These are phyloP conservation scores for Neodontobutis hainanensis DNA, from an alignment of 2,113 vertebrate species.

Conservation along the genomic window DNA sequence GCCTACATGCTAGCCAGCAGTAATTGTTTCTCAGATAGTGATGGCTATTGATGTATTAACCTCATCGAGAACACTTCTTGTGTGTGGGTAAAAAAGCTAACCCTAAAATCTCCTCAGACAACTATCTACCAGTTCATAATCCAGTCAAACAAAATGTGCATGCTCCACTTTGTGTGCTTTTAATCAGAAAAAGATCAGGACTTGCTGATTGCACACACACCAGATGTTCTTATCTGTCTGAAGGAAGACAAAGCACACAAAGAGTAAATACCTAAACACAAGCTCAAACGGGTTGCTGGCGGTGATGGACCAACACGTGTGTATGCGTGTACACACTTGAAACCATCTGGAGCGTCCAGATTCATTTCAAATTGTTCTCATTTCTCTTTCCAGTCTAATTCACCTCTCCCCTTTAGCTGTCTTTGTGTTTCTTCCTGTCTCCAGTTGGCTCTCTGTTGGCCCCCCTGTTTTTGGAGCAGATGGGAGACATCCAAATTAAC, in stretches of 20 bases:
- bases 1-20: conserved; percentile 45
- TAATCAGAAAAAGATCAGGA: conserved; percentile 33
- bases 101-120: neutral
- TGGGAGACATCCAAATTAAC: conserved; percentile 54
- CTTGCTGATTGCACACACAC: conserved; percentile 22
- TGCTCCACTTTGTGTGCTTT: conserved; percentile 25
- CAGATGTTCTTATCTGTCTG: conserved; percentile 62
- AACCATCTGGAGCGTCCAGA: conserved; percentile 73
- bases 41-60: conserved; percentile 62
- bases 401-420: conserved; percentile 62
- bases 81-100: neutral
- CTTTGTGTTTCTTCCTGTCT: conserved; percentile 53
- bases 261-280: conserved; percentile 46
- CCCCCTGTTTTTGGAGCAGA: conserved; percentile 56
- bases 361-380: conserved; percentile 71
- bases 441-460: conserved; percentile 46
- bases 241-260: conserved; percentile 38
- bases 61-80: conserved; percentile 33
- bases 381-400: conserved; percentile 70
- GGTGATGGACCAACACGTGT: conserved; percentile 20
- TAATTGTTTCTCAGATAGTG: conserved; percentile 59
- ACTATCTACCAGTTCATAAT: neutral
- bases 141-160: neutral
- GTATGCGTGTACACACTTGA: conserved; percentile 27
- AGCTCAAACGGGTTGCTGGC: conserved; percentile 33